Conservation (phyloP, 1,140 invertebrate species). For the Bombus sibiricus region DNA sequence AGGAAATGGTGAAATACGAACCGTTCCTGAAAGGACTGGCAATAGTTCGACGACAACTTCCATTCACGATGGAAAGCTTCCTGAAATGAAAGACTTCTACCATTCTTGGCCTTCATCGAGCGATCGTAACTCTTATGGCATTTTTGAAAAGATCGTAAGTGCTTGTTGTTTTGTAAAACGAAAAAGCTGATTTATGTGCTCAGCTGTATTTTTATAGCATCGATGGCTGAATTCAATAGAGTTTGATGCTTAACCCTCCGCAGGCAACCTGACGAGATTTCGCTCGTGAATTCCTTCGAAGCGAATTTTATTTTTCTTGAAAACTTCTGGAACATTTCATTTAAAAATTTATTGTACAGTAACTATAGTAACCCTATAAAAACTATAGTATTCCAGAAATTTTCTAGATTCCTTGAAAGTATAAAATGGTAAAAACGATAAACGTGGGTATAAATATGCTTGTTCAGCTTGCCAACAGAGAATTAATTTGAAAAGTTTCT, state of each 20-base stretch:
- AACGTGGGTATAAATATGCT: no score
- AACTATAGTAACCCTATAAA: no score
- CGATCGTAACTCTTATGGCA: neutral
- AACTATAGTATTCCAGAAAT: neutral
- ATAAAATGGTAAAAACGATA: no score
- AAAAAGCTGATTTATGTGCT: neutral
- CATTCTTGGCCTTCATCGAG: neutral
- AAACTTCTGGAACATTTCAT: neutral
- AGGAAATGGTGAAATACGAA: constrained; percentile 3
- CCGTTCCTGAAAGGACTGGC: neutral
- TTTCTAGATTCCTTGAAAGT: neutral
- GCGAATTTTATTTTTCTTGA: neutral
- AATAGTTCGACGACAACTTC: constrained; percentile 29
- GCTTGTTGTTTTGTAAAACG: constrained; percentile 2
- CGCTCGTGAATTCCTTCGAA: neutral
- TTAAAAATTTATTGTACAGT: neutral
- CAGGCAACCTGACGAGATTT: neutral
- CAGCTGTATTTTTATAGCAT: neutral
- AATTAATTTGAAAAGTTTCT: no score
- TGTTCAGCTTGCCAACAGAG: no score
- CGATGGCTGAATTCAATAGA: neutral
- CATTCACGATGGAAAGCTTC: constrained; percentile 22
- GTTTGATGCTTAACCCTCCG: neutral
- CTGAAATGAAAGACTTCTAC: neutral
- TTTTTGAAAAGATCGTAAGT: neutral